These are phyloP conservation scores for Lepidurus arcticus DNA, from an alignment of 1,140 invertebrate genomes.

Conservation along the genomic window DNA sequence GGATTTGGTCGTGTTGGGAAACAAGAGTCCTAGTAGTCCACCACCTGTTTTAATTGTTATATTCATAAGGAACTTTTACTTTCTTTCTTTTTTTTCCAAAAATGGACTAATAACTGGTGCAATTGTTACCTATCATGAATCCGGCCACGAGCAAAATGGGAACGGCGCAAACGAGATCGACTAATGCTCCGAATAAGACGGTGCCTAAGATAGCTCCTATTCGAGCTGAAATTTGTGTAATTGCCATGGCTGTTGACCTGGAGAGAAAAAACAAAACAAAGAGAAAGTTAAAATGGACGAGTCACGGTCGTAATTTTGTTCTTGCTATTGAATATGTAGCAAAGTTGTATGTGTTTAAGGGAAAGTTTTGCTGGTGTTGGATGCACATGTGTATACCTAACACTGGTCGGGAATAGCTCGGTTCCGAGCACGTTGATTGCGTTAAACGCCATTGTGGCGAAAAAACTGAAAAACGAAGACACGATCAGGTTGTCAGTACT, in stretches of 20 bases:
- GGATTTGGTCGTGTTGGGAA: slow-evolving; percentile 8
- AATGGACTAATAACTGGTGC: not conserved
- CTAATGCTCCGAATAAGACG: slow-evolving; percentile 6
- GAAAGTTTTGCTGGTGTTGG: not conserved
- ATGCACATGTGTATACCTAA: not conserved
- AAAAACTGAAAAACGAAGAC: not conserved
- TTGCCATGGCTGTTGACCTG: slow-evolving; percentile 13
- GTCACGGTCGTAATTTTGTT: not conserved
- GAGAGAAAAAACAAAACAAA: not conserved
- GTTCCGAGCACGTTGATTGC: slow-evolving; percentile 11
- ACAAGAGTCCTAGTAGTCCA: not conserved
- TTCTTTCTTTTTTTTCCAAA: not conserved
- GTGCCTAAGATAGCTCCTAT: slow-evolving; percentile 1
- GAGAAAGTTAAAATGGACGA: not conserved
- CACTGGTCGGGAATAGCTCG: not conserved
- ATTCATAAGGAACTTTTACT: not conserved
- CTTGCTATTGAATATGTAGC: not conserved
- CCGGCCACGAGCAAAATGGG: not conserved
- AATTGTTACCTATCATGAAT: not conserved
- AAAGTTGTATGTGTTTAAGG: not conserved
- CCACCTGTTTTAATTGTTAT: slow-evolving; percentile 16
- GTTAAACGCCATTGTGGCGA: not conserved
- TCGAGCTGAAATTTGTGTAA: slow-evolving; percentile 3
- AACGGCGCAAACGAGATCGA: not conserved
- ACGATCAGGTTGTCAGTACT: not conserved